A percentile compares a stretch with the other conserved stretches of the same genome.
phyloP scores from a whole-genome alignment of 1,140 invertebrate species.

The Cataglyphis hispanica region DNA sequence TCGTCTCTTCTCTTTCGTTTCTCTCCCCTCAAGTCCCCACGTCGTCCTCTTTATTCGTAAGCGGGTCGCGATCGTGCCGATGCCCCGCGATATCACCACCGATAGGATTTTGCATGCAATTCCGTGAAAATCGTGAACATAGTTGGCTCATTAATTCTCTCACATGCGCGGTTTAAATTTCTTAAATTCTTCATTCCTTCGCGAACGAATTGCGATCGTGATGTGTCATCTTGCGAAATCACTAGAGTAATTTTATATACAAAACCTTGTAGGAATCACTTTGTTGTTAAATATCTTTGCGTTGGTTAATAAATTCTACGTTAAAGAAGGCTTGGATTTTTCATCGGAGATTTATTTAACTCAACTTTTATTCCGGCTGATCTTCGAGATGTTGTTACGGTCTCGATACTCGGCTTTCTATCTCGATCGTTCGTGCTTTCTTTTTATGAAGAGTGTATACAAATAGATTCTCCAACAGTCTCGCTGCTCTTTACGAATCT shows the following conservation, averaged over 20 bases:
- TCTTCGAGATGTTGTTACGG: constrained; percentile 25
- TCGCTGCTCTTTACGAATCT: constrained; percentile 17
- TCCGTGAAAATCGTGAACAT: neutral
- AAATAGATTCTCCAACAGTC: neutral
- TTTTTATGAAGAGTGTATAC: constrained; percentile 18
- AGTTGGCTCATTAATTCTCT: no score
- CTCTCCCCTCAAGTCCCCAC: constrained; percentile 36
- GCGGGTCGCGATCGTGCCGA: constrained; percentile 56
- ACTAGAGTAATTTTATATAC: neutral
- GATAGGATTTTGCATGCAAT: constrained; percentile 53
- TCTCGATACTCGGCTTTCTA: constrained; percentile 52
- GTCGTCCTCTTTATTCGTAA: constrained; percentile 58
- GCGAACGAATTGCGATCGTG: neutral
- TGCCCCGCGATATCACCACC: constrained; percentile 47
- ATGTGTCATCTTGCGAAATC: neutral
- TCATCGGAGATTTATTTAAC: neutral
- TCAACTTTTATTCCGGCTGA: neutral
- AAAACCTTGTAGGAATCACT: no score
- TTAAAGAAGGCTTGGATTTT: neutral
- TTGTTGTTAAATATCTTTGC: neutral
- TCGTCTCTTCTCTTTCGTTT: constrained; percentile 10
- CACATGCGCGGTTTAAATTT: no score
- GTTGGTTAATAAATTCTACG: neutral
- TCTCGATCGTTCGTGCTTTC: constrained; percentile 51
- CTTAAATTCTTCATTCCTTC: no score